These are phyloP conservation scores for Spisula subtruncata DNA, from an alignment of 2,888 invertebrate species.

Conservation along the genomic window DNA sequence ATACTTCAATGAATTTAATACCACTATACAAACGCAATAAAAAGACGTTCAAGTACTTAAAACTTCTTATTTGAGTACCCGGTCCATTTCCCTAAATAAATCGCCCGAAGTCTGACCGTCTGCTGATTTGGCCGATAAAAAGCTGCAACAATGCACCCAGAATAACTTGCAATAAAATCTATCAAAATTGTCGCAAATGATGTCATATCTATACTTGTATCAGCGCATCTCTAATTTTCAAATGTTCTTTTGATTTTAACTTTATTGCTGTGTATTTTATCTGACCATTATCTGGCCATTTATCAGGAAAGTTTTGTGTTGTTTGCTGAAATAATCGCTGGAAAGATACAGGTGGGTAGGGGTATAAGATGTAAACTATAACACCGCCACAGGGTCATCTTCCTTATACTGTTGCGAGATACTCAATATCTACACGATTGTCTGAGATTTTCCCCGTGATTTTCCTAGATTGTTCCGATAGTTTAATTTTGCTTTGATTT, in stretches of 20 bases:
- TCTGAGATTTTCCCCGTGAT: no score
- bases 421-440: no score
- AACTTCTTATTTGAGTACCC: background rate
- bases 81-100: background rate
- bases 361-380: background rate
- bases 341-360: background rate
- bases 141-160: background rate
- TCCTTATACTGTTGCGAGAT: no score
- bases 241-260: slow-evolving; percentile 49
- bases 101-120: background rate
- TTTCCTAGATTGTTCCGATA: no score
- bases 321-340: slow-evolving; percentile 17
- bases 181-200: slow-evolving; percentile 23
- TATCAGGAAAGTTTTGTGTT: slow-evolving; percentile 27
- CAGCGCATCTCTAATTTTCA: slow-evolving; percentile 35
- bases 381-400: background rate
- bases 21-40: no score
- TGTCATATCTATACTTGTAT: slow-evolving; percentile 36
- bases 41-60: background rate
- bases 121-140: slow-evolving; percentile 16
- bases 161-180: slow-evolving; percentile 44
- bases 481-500: slow-evolving; percentile 24
- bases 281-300: slow-evolving; percentile 40
- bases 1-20: no score
- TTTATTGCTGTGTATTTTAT: slow-evolving; percentile 49